Evolutionary conservation across 2,888 invertebrate genomes (phyloP).

Genomic region (Nemapogon koenigi): DNA sequence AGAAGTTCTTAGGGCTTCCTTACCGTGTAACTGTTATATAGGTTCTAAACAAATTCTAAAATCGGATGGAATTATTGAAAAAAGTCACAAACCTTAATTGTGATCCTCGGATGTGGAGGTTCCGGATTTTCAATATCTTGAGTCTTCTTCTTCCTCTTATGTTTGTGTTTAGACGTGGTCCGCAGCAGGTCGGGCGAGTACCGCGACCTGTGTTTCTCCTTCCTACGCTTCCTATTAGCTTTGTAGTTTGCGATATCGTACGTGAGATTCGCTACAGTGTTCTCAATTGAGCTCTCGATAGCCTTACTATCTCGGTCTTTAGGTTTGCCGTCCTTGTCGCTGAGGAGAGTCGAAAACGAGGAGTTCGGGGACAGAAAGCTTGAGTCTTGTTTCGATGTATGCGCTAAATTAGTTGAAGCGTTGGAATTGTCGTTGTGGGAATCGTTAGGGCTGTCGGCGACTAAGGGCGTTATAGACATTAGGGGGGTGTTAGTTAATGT

Average conservation of each 20-base stretch:
- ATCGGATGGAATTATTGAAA: no score
- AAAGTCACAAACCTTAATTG: conserved; percentile 69
- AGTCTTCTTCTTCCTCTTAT: conserved; percentile 83
- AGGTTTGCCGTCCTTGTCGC: conserved; percentile 25
- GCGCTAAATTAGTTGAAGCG: conserved; percentile 35
- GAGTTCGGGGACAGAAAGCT: conserved; percentile 41
- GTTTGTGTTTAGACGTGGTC: conserved; percentile 75
- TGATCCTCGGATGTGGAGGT: conserved; percentile 75
- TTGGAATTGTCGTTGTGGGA: conserved; percentile 59
- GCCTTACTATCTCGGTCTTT: conserved; percentile 51
- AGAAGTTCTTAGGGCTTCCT: no score
- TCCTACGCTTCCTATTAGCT: conserved; percentile 71
- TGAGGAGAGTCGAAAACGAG: conserved; percentile 54
- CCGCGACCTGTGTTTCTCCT: conserved; percentile 78
- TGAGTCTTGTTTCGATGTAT: conserved; percentile 28
- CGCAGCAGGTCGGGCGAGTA: conserved; percentile 74
- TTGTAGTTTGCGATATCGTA: conserved; percentile 61
- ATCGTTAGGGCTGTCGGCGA: conserved; percentile 56
- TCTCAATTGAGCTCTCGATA: conserved; percentile 54
- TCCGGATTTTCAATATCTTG: conserved; percentile 67
- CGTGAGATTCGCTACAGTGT: conserved; percentile 48
- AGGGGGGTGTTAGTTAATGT: conserved; percentile 55
- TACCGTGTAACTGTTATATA: no score
- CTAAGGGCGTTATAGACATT: conserved; percentile 60
- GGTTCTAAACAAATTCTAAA: no score